These are phyloP conservation scores for Condylura cristata DNA, from an alignment of 2,113 vertebrate genomes.

Conservation along the genomic window DNA sequence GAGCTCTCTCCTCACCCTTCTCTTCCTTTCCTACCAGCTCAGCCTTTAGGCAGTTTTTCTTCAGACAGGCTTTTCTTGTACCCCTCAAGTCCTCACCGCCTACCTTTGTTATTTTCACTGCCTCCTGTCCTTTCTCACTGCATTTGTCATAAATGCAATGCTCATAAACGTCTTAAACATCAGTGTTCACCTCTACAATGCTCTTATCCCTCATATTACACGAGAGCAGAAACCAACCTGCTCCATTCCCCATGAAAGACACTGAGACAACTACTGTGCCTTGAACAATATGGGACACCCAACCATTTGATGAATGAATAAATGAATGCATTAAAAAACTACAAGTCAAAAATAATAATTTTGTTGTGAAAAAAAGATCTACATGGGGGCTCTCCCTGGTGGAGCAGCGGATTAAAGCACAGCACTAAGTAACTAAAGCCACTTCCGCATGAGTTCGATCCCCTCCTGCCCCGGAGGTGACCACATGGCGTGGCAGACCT, in stretches of 20 bases:
- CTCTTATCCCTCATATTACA: background rate
- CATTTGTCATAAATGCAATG: background rate
- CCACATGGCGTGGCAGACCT: too few species aligned
- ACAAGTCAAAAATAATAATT: too few species aligned
- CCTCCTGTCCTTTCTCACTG: background rate
- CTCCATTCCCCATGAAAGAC: background rate
- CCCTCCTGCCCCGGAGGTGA: too few species aligned
- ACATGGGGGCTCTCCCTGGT: too few species aligned
- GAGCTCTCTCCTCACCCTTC: background rate
- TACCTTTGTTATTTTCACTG: background rate
- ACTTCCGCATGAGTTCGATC: too few species aligned
- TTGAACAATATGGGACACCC: background rate
- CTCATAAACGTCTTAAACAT: background rate
- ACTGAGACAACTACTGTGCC: background rate
- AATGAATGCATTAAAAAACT: background rate
- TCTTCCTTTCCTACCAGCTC: background rate
- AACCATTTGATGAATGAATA: background rate
- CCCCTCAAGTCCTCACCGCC: background rate
- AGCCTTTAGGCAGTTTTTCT: background rate
- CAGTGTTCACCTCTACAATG: background rate
- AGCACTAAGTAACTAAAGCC: too few species aligned
- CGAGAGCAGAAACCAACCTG: background rate
- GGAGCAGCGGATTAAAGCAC: too few species aligned
- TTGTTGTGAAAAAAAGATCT: too few species aligned
- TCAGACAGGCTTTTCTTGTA: background rate